Conservation (phyloP, 2,888 invertebrate species). For the Chrysolina haemoptera region DNA sequence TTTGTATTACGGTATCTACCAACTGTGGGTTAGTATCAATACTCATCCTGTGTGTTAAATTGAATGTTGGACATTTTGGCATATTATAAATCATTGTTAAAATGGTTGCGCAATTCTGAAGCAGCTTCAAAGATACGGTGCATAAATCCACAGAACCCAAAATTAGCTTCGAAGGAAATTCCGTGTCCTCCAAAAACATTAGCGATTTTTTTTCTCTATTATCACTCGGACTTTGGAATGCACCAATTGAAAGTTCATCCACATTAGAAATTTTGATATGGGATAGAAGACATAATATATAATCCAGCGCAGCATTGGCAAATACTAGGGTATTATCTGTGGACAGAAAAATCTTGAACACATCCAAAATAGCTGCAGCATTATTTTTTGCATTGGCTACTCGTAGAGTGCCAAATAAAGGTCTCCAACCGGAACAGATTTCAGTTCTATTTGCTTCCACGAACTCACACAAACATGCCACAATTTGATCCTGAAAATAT, state of each 20-base stretch:
- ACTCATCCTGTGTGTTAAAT: constrained; percentile 88
- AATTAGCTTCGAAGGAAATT: constrained; percentile 58
- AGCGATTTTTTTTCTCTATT: constrained; percentile 53
- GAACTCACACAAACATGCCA: constrained; percentile 95
- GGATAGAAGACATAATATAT: constrained; percentile 89
- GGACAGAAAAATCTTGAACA: constrained; percentile 93
- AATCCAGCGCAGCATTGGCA: constrained; percentile 94
- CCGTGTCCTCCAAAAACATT: constrained; percentile 61
- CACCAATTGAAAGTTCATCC: constrained; percentile 59
- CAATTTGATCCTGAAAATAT: constrained; percentile 81
- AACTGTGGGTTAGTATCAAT: constrained; percentile 84
- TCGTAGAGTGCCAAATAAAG: constrained; percentile 93
- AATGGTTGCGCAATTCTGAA: constrained; percentile 90
- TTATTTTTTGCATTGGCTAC: constrained; percentile 84
- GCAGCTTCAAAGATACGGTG: constrained; percentile 86
- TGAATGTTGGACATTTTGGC: constrained; percentile 95
- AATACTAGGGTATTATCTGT: constrained; percentile 95
- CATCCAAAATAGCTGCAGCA: constrained; percentile 85
- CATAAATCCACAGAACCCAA: constrained; percentile 74
- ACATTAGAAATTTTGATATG: constrained; percentile 81
- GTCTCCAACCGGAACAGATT: constrained; percentile 96
- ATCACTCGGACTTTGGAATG: constrained; percentile 50
- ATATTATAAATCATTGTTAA: constrained; percentile 93
- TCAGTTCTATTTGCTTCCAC: constrained; percentile 95
- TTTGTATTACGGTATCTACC: constrained; percentile 89